Evolutionary conservation across 2,888 invertebrate genomes (phyloP), one percentile per base, ranked within the genome.

Genomic region (Xylota segnis): DNA sequence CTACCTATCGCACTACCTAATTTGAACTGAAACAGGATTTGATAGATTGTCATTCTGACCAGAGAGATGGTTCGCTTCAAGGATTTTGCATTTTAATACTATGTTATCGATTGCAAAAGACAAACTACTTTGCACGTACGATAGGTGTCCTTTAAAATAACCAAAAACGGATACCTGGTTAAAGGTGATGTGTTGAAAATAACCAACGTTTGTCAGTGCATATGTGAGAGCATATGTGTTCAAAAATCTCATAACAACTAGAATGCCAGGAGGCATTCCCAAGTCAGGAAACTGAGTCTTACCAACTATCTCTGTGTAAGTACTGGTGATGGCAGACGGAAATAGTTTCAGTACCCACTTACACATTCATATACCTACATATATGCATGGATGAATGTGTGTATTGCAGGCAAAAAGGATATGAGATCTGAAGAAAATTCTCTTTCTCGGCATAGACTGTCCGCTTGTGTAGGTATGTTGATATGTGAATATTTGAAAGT

Each of bases 261-360:
- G n/a, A n/a, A n/a, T 63, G 54, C 76, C 81, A 61, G 59, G 59
- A 68, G 75, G 71, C 75, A 75, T 63, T 84, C 47, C 14, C 37
- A n/a, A 43, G 37, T 16, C 52, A 65, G 68, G 50, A 81, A 81
- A 66, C 74, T 50, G 34, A 79, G 50, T 52, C 71, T 40, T 32
- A 54, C 27, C 70, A 58, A 12, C 43, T 23, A 43, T 6, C 14
- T 27, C 23, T 27, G 14, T 54, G 23, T 52, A 61, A 47, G 61
- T 47, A 45, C 63, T 78, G 61, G 54, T 63, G 68, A 12, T 77
- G 72, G 61, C 74, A 78, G 78, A 68, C 72, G 72, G 50, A 78
- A 78, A 74, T 78, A 83, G 74, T 74, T 74, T 74, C 18, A 78
- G 78, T 78, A 74, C 74, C 74, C 78, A 78, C 66, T 83, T 77